Base-by-base conservation (phyloP, 2,797 vertebrate species). In the Gallinago solitaria region DNA sequence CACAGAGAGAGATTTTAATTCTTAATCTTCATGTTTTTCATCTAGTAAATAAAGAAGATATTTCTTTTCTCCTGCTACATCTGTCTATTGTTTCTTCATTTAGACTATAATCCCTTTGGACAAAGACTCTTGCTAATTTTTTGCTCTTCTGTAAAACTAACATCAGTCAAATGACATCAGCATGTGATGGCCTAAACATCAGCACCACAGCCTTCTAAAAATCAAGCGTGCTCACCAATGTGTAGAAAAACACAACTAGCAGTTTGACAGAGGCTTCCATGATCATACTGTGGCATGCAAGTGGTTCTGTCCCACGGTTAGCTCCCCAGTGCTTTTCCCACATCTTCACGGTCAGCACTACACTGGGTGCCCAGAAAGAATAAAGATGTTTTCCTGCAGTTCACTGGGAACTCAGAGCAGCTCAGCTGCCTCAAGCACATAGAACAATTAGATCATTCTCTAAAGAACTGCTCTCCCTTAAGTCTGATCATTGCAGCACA, bases 41-140 rank as follows among this genome's bases (percentile, higher is more conserved):
- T 82, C 53, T 45, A 48, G 45, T 33, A 90, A 93, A 93, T 67
- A 69, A 92, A 89, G 37, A 87, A 82, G 47, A 45, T 81, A 70
- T 30, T 83, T 84, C 4, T 35, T 89, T 83, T 90, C 23, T 84
- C 30, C 64, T 60, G 47, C 32, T 67, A 63, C 57, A 61, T 83
- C 41, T 92, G 57, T 59, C 65, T 87, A 10, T 39, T 37, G 6
- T 86, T 76, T 76, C 60, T 84, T 91, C 76, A 75, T 89, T 94
- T 87, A 78, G 68, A 65, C 32, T 71, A 16, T 60, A 86, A 41
- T 30, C 32, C 21, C 57, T 94, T 83, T 53, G 37, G 45, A 80
- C 45, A 93, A 78, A 83, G 87, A 70, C 20, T 83, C 7, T 56
- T 79, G 19, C 16, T 95, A 93, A 69, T 81, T 95, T 85, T 85